These are phyloP conservation scores for Cosmopolites sordidus DNA, from an alignment of 2,888 invertebrate species.

Conservation along the genomic window DNA sequence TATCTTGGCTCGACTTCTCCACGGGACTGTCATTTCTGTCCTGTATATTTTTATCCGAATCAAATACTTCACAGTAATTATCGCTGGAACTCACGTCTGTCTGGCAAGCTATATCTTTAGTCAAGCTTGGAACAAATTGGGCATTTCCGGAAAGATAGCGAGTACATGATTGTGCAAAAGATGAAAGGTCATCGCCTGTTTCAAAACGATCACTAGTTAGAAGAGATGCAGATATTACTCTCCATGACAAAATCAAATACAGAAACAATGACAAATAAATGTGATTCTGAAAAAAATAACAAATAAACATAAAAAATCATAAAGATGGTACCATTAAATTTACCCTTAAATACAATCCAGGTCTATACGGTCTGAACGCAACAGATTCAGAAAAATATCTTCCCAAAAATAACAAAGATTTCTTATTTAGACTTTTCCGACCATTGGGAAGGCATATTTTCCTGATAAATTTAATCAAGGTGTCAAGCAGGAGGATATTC, in stretches of 20 bases:
- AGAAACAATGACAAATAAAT: slow-evolving; percentile 26
- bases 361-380: slow-evolving; percentile 31
- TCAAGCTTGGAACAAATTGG: too few relatives aligned
- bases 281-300: slow-evolving; percentile 28
- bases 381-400: slow-evolving; percentile 32
- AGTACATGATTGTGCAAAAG: too few relatives aligned
- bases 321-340: too few relatives aligned
- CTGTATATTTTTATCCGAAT: not conserved
- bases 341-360: slow-evolving; percentile 26
- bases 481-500: slow-evolving; percentile 29
- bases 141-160: too few relatives aligned
- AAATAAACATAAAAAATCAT: too few relatives aligned
- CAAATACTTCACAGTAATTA: not conserved
- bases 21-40: not conserved
- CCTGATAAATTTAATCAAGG: slow-evolving; percentile 30
- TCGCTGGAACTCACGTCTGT: slow-evolving; percentile 20
- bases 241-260: slow-evolving; percentile 29
- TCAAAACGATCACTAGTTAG: too few relatives aligned
- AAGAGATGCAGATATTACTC: too few relatives aligned
- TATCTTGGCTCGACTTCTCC: not conserved
- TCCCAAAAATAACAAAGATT: slow-evolving; percentile 19
- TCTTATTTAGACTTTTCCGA: slow-evolving; percentile 15
- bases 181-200: too few relatives aligned
- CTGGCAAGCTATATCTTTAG: slow-evolving; percentile 26
- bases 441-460: slow-evolving; percentile 19